Evolutionary conservation across 2,797 vertebrate species (phyloP), one percentile per base, ranked within the genome.

Genomic region (Coregonus suidteri): DNA sequence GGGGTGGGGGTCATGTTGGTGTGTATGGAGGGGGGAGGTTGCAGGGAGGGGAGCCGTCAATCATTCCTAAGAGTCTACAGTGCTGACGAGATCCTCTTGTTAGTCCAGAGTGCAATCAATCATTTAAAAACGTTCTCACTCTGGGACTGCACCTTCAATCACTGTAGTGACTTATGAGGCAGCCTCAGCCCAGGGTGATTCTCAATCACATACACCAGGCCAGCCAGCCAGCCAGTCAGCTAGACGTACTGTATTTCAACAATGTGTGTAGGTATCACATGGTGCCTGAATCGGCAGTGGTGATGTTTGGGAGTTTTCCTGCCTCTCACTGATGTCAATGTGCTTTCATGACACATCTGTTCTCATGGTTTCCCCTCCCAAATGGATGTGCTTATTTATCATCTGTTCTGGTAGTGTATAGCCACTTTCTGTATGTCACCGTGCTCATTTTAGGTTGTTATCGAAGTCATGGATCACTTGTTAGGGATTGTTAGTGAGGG

Each of bases 261-360:
- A 67, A 11, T 15, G 67, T 69, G 35, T 69, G 35, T 3, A 37
- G 4, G 34, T n/a, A n/a, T 69, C 67, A 69, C 51, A 53, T 69
- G 47, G n/a, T 25, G 35, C 11, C n/a, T 13, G 3, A n/a, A 37
- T 11, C 7, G 3, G n/a, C 37, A 20, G n/a, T 35, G 20, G 69
- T 25, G 37, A 4, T n/a, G 65, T 31, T 5, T 11, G 11, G 69
- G 41, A 47, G n/a, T 41, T 68, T 67, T 73, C 75, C 68, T 64
- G 56, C 75, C 73, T 77, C 81, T 74, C 52, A 70, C 79, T 52
- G 14, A 18, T 72, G 75, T 77, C 73, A 20, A 73, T 82, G 66
- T 82, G 77, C 72, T 67, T 71, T 83, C 76, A 82, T 85, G 82
- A 82, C 72, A 81, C 83, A 86, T 81, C 73, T 37, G 59, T 31